Percentiles rank a stretch among this genome's conserved stretches.
These are phyloP conservation scores for Macaria notata DNA, from an alignment of 2,888 invertebrate species.

Conservation along the genomic window DNA sequence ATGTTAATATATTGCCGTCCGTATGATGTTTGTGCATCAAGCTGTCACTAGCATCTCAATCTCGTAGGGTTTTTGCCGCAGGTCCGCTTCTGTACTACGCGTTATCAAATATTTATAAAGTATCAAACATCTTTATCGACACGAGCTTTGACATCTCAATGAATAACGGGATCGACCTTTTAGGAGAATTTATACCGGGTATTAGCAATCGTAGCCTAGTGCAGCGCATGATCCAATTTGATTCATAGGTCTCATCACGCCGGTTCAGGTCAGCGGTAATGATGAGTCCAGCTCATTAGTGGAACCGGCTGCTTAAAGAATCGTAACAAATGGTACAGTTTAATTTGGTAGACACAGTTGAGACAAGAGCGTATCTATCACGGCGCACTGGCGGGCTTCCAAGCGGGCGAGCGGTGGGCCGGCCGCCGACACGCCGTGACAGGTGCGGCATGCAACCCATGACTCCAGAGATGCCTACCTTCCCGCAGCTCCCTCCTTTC, in stretches of 20 bases:
- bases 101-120: constrained; percentile 74
- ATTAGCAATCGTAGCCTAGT: constrained; percentile 1
- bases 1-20: constrained; percentile 79
- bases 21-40: constrained; percentile 77
- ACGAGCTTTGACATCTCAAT: constrained; percentile 64
- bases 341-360: constrained; percentile 80
- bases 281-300: constrained; percentile 64
- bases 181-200: constrained; percentile 43
- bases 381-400: constrained; percentile 71
- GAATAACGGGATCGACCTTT: constrained; percentile 60
- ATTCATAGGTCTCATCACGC: constrained; percentile 28
- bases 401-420: constrained; percentile 78
- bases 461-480: constrained; percentile 62
- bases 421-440: constrained; percentile 73
- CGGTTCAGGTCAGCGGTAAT: constrained; percentile 40
- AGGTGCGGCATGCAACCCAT: constrained; percentile 80
- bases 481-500: constrained; percentile 56
- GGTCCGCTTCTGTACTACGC: constrained; percentile 58
- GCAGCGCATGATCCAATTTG: constrained; percentile 16
- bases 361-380: constrained; percentile 77
- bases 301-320: constrained; percentile 68
- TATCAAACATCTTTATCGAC: constrained; percentile 79
- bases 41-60: constrained; percentile 81
- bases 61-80: constrained; percentile 69
- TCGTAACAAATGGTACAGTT: constrained; percentile 77